A percentile compares a stretch with the other conserved stretches of the same genome.
These are phyloP conservation scores for Cichladusa arquata DNA, from an alignment of 2,113 vertebrate species.

Conservation along the genomic window DNA sequence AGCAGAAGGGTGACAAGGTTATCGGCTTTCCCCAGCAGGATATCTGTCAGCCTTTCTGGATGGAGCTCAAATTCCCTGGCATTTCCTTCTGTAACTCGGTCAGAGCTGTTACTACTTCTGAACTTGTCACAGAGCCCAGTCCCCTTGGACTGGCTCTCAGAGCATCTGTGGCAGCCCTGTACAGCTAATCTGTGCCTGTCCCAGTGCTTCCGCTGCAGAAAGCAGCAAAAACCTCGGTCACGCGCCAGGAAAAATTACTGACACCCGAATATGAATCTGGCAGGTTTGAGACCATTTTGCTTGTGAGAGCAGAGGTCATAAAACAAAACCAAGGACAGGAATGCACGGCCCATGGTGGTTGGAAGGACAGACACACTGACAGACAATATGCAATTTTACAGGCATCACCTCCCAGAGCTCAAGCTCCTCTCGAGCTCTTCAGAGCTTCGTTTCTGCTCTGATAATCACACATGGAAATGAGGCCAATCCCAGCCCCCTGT, in stretches of 20 bases:
- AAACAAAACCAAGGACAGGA: neutral
- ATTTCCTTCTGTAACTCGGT: neutral
- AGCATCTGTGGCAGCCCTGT: neutral
- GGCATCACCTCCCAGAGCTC: neutral
- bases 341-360: rapidly evolving
- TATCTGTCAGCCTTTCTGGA: neutral
- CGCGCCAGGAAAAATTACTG: neutral
- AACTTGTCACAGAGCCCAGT: neutral
- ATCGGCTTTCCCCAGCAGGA: neutral
- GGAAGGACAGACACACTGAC: rapidly evolving
- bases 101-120: neutral
- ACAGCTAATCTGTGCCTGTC: neutral
- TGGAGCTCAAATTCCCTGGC: neutral
- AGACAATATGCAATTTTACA: neutral
- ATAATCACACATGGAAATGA: neutral
- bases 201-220: neutral
- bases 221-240: neutral
- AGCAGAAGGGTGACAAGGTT: neutral
- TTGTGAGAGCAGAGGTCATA: neutral
- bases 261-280: neutral
- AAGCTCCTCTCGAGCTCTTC: neutral
- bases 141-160: neutral
- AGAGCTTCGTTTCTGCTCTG: neutral
- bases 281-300: neutral
- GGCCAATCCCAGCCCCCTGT: neutral